phyloP scores from a whole-genome alignment of 2,113 vertebrate genomes.

The Myotis brandtii region DNA sequence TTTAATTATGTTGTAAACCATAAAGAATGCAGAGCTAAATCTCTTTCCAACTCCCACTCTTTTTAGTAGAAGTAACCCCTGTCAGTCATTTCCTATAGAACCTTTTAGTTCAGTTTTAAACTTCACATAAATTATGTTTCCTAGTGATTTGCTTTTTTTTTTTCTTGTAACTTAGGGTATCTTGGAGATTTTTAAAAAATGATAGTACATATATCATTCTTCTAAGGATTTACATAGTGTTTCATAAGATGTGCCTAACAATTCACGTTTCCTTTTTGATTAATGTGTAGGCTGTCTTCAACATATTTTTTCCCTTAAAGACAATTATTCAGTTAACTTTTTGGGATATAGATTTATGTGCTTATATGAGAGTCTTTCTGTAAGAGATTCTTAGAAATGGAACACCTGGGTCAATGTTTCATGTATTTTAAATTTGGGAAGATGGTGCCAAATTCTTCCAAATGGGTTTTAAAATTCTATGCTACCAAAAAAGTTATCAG shows the following conservation, averaged over 20 bases:
- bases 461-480: not conserved
- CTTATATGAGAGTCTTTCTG: not conserved
- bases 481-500: not conserved
- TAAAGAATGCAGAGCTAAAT: not conserved
- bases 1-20: not conserved
- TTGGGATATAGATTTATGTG: not conserved
- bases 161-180: not conserved
- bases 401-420: not conserved
- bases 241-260: not conserved
- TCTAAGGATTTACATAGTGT: not conserved
- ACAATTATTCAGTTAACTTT: constrained; percentile 16
- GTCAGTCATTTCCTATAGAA: not conserved
- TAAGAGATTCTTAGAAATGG: not conserved
- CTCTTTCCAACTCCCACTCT: not conserved
- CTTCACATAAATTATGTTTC: constrained; percentile 24
- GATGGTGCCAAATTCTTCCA: not conserved
- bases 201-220: not conserved
- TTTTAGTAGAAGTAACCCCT: not conserved
- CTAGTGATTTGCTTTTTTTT: constrained; percentile 6
- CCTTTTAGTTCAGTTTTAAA: not conserved
- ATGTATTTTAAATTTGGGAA: not conserved
- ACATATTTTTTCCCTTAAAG: not conserved
- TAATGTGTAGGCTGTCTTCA: not conserved
- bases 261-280: not conserved
- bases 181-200: not conserved